Evolutionary conservation across 2,113 vertebrate genomes (phyloP).

Genomic region (Carassius carassius): DNA sequence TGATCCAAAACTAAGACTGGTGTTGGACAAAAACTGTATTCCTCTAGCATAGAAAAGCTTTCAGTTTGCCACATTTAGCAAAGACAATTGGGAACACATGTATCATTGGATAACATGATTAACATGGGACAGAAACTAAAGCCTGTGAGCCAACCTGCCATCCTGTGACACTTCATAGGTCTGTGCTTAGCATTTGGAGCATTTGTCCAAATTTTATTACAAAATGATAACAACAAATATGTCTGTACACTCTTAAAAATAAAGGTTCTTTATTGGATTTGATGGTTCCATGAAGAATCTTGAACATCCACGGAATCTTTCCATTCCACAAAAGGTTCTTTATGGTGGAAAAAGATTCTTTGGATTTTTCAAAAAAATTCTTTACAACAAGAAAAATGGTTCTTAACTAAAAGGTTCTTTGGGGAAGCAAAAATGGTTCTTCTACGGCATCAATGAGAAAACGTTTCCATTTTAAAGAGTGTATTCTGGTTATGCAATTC

Average conservation of each 20-base stretch:
- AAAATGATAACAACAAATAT: not conserved
- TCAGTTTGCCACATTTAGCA: not conserved
- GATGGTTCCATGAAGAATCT: too few species aligned
- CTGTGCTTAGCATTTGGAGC: not conserved
- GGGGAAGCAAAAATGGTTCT: too few species aligned
- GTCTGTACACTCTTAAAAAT: not conserved
- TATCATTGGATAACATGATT: not conserved
- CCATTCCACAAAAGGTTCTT: too few species aligned
- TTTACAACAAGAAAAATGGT: too few species aligned
- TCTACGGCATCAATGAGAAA: too few species aligned
- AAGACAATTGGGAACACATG: not conserved
- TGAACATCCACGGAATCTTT: too few species aligned
- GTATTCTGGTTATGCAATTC: too few species aligned
- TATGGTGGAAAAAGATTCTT: too few species aligned
- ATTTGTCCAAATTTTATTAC: not conserved
- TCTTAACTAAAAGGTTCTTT: too few species aligned
- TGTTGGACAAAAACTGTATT: not conserved
- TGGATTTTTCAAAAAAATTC: too few species aligned
- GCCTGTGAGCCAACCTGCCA: not conserved
- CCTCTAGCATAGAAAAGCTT: not conserved
- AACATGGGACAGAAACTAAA: not conserved
- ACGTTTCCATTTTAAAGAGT: too few species aligned
- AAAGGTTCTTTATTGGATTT: too few species aligned
- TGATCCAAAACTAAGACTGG: not conserved
- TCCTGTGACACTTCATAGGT: not conserved